These are phyloP conservation scores for Carposina sasakii DNA, from an alignment of 1,140 invertebrate species.

Conservation along the genomic window DNA sequence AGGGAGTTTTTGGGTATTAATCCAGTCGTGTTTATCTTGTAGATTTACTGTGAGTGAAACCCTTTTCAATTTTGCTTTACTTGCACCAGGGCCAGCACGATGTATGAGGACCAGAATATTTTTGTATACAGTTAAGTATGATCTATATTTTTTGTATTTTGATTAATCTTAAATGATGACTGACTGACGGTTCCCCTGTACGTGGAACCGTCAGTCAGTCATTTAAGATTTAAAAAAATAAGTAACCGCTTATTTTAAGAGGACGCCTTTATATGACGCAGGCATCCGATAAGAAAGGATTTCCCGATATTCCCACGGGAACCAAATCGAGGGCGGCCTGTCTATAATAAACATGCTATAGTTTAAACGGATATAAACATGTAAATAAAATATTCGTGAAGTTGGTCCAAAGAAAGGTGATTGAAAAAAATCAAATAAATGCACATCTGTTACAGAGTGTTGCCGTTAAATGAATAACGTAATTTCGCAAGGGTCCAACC, in stretches of 20 bases:
- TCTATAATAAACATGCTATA: not conserved
- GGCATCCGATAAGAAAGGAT: not conserved
- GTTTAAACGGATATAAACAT: not conserved
- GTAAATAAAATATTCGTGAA: not conserved
- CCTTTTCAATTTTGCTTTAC: no score
- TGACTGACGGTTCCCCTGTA: no score
- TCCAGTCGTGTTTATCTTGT: no score
- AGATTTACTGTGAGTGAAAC: no score
- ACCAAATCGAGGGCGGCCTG: not conserved
- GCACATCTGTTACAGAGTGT: constrained; percentile 21
- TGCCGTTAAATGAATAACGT: constrained; percentile 26
- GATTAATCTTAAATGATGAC: no score
- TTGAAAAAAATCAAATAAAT: constrained; percentile 26
- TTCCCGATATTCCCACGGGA: not conserved
- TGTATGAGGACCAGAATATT: no score
- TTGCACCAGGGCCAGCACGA: no score
- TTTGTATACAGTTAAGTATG: no score
- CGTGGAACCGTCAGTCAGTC: no score
- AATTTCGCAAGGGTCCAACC: constrained; percentile 20
- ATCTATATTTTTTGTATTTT: no score
- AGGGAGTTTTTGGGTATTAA: no score
- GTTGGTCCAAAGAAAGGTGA: not conserved
- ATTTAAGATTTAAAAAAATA: no score
- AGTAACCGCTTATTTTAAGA: not conserved
- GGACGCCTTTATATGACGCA: not conserved